These are phyloP conservation scores for Fragum fragum DNA, from an alignment of 2,888 invertebrate genomes.

Conservation along the genomic window DNA sequence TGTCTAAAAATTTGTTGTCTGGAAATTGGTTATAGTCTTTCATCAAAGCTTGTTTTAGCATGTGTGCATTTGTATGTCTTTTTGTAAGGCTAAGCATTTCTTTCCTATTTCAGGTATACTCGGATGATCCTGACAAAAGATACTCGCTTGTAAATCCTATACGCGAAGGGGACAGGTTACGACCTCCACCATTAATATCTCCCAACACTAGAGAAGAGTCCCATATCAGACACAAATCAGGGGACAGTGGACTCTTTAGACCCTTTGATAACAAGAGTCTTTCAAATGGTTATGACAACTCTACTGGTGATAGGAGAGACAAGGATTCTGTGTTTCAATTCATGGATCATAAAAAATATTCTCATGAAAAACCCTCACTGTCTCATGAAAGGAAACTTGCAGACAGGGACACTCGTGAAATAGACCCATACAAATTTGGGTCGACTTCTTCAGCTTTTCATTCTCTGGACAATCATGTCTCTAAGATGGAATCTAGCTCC, in stretches of 20 bases:
- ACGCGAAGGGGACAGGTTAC: slow-evolving; percentile 56
- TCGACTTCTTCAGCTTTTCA: slow-evolving; percentile 64
- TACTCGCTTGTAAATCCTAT: slow-evolving; percentile 59
- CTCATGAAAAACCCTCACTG: slow-evolving; percentile 30
- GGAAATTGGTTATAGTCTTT: too few relatives aligned
- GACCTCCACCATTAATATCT: slow-evolving; percentile 67
- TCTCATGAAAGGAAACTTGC: slow-evolving; percentile 35
- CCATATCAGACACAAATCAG: slow-evolving; percentile 55
- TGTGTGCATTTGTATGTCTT: background rate
- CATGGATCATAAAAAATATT: slow-evolving; percentile 40
- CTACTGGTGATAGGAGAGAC: slow-evolving; percentile 21
- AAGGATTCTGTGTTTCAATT: slow-evolving; percentile 30
- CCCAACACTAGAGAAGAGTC: slow-evolving; percentile 56
- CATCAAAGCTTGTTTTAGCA: too few relatives aligned
- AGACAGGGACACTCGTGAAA: slow-evolving; percentile 35
- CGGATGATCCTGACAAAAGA: slow-evolving; percentile 60
- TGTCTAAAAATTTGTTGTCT: too few relatives aligned
- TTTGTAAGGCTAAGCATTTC: background rate
- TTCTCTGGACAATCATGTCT: slow-evolving; percentile 54
- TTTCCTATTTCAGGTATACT: slow-evolving; percentile 46
- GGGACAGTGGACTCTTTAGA: slow-evolving; percentile 73
- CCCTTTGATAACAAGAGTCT: slow-evolving; percentile 77
- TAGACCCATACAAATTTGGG: slow-evolving; percentile 43
- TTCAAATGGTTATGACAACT: slow-evolving; percentile 65
- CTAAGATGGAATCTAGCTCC: slow-evolving; percentile 46